A percentile compares a stretch with the other conserved stretches of the same genome.
Evolutionary conservation across 2,797 vertebrate species (phyloP).

Genomic region (Valencia hispanica): DNA sequence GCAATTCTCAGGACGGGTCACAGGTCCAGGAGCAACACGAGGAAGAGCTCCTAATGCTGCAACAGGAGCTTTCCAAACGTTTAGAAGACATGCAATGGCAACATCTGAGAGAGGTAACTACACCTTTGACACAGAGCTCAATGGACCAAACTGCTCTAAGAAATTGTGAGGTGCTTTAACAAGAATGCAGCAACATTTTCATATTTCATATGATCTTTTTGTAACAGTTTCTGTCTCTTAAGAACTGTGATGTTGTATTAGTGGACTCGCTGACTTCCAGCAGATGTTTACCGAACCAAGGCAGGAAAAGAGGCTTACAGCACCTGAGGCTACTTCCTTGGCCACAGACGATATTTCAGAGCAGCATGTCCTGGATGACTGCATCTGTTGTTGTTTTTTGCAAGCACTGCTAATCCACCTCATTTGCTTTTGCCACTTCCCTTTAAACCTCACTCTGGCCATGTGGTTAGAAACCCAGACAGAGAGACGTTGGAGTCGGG

Average conservation of each 20-base stretch:
- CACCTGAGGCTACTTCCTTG: no score
- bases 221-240: not conserved
- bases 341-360: no score
- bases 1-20: slow-evolving; percentile 72
- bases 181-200: no score
- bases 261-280: not conserved
- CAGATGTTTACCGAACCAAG: not conserved
- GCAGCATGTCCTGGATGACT: no score
- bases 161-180: not conserved
- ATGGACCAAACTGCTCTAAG: not conserved
- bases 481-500: not conserved
- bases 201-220: no score
- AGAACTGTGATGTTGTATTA: not conserved
- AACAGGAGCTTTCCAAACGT: slow-evolving; percentile 76
- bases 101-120: slow-evolving; percentile 82
- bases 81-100: slow-evolving; percentile 66
- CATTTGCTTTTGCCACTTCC: no score
- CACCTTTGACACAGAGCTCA: not conserved
- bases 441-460: no score
- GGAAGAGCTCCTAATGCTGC: slow-evolving; percentile 82
- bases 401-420: no score
- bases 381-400: no score
- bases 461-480: no score
- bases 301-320: not conserved
- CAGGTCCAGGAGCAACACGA: slow-evolving; percentile 84